Base-by-base conservation (phyloP, 2,888 invertebrate species). In the Lordiphosa andalusiaca region DNA sequence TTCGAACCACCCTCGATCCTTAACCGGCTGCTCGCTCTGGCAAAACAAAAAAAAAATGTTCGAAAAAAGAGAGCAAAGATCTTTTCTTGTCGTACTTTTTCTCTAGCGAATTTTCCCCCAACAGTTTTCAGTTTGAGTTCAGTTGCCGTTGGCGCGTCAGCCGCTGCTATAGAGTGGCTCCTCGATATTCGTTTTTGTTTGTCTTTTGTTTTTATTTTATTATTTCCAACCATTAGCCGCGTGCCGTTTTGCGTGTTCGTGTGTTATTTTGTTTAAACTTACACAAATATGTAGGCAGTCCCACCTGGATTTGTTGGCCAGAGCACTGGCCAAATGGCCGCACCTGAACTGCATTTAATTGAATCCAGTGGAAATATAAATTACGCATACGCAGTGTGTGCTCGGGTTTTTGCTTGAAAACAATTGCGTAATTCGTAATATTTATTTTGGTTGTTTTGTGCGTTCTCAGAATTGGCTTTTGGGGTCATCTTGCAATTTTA, bases 401-500 rank as follows among this genome's bases (percentile, higher is more conserved):
- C 51, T n/a, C 52, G 13, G 48, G 48, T 36, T 33, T 53, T 50
- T 41, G 10, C 6, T 30, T 40, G 37, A 37, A n/a, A 37, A 36
- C 55, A 63, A 80, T 81, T 83, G 73, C 84, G 73, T 73, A 77
- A 83, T 80, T 75, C 46, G 46, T 46, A 25, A 52, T 51, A 37
- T 52, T 41, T 56, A 33, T 53, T 21, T 47, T 21, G 13, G 30
- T 38, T 33, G n/a, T 41, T 35, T 37, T 39, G 47, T 65, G 58
- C 61, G 55, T 46, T 55, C 30, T 23, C 40, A 36, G 16, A 59
- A 59, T 53, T 70, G 65, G 76, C 42, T 73, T 78, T 84, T 78
- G 69, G 69, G 84, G 84, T 82, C 84, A 82, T 84, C 83, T 82
- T 70, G 82, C 84, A 65, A 76, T 84, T 84, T 77, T 48, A 59